A percentile compares a stretch with the other conserved stretches of the same genome.
phyloP scores from a whole-genome alignment of 2,888 invertebrate genomes.

The Pammene aurita region DNA sequence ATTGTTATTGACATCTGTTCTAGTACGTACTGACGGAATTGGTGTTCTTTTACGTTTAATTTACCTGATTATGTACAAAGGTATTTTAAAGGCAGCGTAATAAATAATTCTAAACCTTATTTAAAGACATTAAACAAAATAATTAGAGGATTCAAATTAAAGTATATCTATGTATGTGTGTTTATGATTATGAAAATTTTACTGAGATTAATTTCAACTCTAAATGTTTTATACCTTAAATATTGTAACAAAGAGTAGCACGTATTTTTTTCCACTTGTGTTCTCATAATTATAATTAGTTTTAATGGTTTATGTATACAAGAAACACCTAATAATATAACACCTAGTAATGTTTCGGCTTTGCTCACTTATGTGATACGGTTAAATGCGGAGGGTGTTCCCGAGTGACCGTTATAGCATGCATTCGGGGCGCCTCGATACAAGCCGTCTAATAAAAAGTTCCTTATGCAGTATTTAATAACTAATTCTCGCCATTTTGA shows the following conservation, averaged over 20 bases:
- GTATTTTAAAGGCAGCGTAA: constrained; percentile 5
- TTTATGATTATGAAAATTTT: not conserved
- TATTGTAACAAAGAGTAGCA: not conserved
- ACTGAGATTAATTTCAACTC: not conserved
- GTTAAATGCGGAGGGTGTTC: no score
- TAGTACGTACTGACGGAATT: constrained; percentile 8
- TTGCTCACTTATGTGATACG: not conserved
- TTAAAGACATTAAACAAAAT: not conserved
- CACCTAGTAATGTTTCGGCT: not conserved
- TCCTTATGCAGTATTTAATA: constrained; percentile 68
- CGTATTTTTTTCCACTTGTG: not conserved
- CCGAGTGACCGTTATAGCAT: no score
- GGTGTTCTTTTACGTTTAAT: constrained; percentile 12
- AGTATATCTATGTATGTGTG: not conserved
- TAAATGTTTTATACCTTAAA: not conserved
- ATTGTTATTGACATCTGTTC: not conserved
- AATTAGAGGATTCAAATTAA: not conserved
- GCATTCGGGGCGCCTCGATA: not conserved
- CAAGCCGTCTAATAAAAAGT: constrained; percentile 53
- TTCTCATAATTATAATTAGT: not conserved
- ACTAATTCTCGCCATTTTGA: constrained; percentile 62
- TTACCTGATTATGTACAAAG: constrained; percentile 34
- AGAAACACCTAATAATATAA: not conserved
- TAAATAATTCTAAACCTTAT: not conserved
- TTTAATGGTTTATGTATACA: not conserved